Conservation (phyloP, 2,888 invertebrate genomes). For the Limnephilus marmoratus region DNA sequence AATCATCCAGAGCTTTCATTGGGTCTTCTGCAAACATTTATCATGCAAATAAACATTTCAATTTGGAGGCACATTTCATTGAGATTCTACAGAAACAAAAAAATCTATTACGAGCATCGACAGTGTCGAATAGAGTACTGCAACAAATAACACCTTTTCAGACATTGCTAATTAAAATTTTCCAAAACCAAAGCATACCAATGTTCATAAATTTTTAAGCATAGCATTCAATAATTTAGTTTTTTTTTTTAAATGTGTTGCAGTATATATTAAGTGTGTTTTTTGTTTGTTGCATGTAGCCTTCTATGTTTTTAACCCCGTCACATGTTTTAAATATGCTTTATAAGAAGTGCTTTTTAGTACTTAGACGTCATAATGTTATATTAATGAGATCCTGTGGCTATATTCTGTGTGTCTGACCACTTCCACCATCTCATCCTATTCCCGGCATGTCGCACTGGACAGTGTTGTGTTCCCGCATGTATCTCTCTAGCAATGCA, state of each 20-base stretch:
- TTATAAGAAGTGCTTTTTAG: conserved; percentile 43
- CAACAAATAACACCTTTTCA: neutral
- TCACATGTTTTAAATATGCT: conserved; percentile 46
- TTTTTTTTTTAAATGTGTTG: conserved; percentile 40
- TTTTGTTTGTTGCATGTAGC: conserved; percentile 56
- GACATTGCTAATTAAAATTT: neutral
- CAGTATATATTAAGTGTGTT: conserved; percentile 35
- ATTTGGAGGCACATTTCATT: neutral
- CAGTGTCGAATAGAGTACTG: neutral
- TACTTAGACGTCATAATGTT: conserved; percentile 40
- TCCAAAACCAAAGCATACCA: conserved; percentile 37
- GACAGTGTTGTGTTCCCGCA: conserved; percentile 44
- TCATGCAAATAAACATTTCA: neutral
- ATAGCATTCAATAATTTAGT: neutral
- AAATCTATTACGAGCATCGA: neutral
- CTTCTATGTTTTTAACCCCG: conserved; percentile 50
- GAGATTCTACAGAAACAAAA: neutral
- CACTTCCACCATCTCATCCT: neutral
- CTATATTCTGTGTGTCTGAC: conserved; percentile 35
- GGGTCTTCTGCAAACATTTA: conserved; percentile 12
- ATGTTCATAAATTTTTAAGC: conserved; percentile 29
- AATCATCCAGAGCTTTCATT: neutral
- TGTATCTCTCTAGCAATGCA: conserved; percentile 44
- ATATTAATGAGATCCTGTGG: neutral
- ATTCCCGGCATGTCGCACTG: conserved; percentile 44